A percentile compares a stretch with the other conserved stretches of the same genome.
These are phyloP conservation scores for Gallirallus australis DNA, from an alignment of 2,797 vertebrate species.

Conservation along the genomic window DNA sequence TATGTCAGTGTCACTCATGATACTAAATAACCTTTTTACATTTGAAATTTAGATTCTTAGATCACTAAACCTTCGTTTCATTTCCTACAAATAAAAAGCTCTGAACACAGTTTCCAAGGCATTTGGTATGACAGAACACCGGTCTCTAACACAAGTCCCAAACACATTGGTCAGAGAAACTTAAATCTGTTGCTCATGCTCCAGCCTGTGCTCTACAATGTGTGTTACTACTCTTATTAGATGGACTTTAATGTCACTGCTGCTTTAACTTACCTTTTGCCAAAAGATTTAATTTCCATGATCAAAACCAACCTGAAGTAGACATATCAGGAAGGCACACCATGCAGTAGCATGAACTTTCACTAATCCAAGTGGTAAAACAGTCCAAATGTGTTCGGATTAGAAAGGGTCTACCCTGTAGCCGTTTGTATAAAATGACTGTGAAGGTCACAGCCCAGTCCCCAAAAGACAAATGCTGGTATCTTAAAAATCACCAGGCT, in stretches of 20 bases:
- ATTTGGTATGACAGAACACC: fast-evolving
- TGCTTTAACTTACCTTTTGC: background rate
- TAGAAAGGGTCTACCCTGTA: background rate
- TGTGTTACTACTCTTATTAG: background rate
- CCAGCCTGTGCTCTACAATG: fast-evolving
- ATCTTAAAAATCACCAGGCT: background rate
- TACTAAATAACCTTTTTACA: background rate
- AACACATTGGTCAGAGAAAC: background rate
- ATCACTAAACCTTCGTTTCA: fast-evolving
- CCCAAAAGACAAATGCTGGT: background rate
- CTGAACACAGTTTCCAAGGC: background rate
- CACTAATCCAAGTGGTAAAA: fast-evolving
- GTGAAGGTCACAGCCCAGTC: background rate
- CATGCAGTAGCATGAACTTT: background rate
- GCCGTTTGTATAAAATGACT: background rate
- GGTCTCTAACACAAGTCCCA: background rate
- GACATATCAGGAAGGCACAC: background rate
- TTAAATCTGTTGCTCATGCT: background rate
- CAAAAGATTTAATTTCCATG: background rate
- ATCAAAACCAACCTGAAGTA: background rate
- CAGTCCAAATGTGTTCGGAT: background rate
- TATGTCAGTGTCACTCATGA: background rate
- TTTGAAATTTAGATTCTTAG: background rate
- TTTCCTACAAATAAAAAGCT: background rate
- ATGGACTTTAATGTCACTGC: fast-evolving